Percentiles rank a stretch among this genome's conserved stretches.
These are phyloP conservation scores for Cyrtorhinus lividipennis DNA, from an alignment of 1,140 invertebrate species.

Conservation along the genomic window DNA sequence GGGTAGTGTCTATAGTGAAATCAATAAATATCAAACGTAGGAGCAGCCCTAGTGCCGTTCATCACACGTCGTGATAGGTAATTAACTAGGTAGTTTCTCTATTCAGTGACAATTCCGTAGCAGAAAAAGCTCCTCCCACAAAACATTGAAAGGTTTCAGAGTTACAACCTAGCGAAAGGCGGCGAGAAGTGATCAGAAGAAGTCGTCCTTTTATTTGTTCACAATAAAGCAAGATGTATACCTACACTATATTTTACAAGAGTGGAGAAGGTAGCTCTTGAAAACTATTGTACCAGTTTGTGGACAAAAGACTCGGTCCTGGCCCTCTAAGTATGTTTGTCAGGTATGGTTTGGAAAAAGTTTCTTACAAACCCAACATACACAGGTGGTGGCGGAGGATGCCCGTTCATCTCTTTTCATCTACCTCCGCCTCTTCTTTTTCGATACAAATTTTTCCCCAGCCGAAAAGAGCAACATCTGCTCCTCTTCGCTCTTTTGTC, in stretches of 20 bases:
- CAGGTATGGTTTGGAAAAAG: slow-evolving; percentile 1
- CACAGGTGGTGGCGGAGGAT: background rate
- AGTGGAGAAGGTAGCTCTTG: slow-evolving; percentile 6
- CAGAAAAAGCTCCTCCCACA: too few species aligned
- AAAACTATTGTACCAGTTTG: background rate
- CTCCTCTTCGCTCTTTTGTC: background rate
- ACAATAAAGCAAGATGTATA: slow-evolving; percentile 5
- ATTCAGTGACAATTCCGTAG: too few species aligned
- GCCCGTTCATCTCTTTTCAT: background rate
- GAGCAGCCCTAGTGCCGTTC: too few species aligned
- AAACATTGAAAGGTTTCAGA: too few species aligned
- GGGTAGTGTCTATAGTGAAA: too few species aligned
- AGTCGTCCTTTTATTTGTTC: slow-evolving; percentile 2
- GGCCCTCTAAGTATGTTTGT: slow-evolving; percentile 5
- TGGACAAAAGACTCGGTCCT: background rate
- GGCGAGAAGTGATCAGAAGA: slow-evolving; percentile 9
- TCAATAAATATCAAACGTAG: too few species aligned
- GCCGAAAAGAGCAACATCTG: slow-evolving; percentile 3
- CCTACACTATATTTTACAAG: slow-evolving; percentile 4
- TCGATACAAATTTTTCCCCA: slow-evolving; percentile 6
- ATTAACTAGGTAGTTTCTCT: too few species aligned
- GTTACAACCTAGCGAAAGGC: too few species aligned
- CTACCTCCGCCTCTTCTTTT: slow-evolving; percentile 3
- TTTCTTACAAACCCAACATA: slow-evolving; percentile 6
- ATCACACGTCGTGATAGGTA: too few species aligned